These are phyloP conservation scores for Pristis pectinata DNA, from an alignment of 2,797 vertebrate species.

Conservation along the genomic window DNA sequence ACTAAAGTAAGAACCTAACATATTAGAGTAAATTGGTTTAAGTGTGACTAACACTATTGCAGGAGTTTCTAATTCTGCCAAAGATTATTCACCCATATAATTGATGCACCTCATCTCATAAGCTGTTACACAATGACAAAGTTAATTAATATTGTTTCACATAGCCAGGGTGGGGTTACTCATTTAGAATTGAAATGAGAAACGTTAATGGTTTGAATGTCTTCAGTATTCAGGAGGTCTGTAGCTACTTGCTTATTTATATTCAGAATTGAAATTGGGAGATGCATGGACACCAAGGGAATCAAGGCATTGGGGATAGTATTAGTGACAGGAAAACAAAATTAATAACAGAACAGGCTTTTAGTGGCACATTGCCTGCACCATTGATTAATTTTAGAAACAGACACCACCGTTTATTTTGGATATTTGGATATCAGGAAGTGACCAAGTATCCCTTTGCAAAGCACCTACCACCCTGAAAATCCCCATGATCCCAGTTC, in stretches of 20 bases:
- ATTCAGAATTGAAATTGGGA: background rate
- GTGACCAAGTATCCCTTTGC: too few relatives aligned
- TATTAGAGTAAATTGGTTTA: background rate
- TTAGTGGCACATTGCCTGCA: too few relatives aligned
- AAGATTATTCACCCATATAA: background rate
- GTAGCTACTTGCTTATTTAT: background rate
- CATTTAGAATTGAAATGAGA: background rate
- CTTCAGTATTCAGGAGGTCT: background rate
- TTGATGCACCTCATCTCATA: background rate
- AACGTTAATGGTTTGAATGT: background rate
- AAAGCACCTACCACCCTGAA: too few relatives aligned
- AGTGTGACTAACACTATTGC: background rate
- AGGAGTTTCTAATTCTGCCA: background rate
- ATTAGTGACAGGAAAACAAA: too few relatives aligned
- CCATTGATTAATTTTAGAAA: background rate
- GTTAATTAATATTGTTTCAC: background rate
- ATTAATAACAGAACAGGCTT: too few relatives aligned
- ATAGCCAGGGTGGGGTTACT: background rate
- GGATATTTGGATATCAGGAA: background rate
- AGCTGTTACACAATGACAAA: background rate
- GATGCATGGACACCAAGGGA: background rate
- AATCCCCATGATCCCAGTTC: too few relatives aligned
- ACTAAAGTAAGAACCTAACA: background rate
- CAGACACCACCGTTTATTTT: background rate
- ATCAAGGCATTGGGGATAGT: too few relatives aligned